A percentile compares a stretch with the other conserved stretches of the same genome.
phyloP scores from a whole-genome alignment of 2,113 vertebrate species.

The Camelus bactrianus region DNA sequence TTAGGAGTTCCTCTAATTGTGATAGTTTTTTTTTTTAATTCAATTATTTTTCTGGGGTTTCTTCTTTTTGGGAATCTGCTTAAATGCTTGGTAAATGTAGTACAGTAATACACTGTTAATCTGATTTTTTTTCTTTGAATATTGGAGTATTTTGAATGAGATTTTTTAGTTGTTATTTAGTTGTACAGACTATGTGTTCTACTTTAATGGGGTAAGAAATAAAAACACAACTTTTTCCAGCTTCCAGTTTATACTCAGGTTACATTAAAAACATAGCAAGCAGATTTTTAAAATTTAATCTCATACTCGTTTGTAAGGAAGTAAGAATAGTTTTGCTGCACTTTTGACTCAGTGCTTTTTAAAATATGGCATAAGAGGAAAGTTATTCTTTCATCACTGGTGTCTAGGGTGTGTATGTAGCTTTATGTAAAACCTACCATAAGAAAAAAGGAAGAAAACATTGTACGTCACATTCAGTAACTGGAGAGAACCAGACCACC shows the following conservation, averaged over 20 bases:
- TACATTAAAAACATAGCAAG: background rate
- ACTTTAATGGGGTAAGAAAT: background rate
- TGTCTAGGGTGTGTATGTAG: background rate
- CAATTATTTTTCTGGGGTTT: slow-evolving; percentile 19
- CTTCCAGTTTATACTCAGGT: background rate
- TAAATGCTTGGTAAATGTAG: background rate
- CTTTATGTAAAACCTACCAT: background rate
- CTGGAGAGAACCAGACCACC: background rate
- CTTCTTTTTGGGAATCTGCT: background rate
- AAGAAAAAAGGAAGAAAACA: background rate
- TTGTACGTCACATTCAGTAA: background rate
- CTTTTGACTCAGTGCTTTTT: background rate
- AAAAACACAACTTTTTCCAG: slow-evolving; percentile 4
- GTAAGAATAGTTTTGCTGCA: background rate
- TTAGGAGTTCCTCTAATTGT: background rate
- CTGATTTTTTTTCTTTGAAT: slow-evolving; percentile 7
- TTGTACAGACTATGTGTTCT: background rate
- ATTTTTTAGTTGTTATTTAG: slow-evolving; percentile 57
- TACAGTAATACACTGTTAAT: background rate
- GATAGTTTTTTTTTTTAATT: background rate
- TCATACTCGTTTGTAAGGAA: slow-evolving; percentile 11
- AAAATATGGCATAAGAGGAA: background rate
- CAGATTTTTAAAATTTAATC: background rate
- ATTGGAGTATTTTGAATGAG: background rate
- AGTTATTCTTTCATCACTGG: background rate